Conservation (phyloP, 2,113 vertebrate genomes). For the Scortum barcoo region DNA sequence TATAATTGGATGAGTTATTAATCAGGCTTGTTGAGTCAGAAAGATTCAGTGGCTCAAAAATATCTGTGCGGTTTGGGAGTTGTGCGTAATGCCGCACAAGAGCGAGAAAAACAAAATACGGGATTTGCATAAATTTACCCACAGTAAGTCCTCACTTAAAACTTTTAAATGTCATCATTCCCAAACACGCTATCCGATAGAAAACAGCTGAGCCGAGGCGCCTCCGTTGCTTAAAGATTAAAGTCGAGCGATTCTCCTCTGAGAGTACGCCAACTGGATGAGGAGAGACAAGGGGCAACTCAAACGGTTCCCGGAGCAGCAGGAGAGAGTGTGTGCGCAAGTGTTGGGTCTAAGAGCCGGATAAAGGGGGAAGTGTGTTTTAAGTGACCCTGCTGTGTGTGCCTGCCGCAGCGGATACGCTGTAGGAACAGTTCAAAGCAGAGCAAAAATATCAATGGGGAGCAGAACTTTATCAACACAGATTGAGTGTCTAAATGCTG, state of each 20-base stretch:
- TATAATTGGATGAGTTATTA: conserved; percentile 55
- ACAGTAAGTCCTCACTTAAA: conserved; percentile 38
- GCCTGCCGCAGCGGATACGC: conserved; percentile 57
- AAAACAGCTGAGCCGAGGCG: conserved; percentile 61
- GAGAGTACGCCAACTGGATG: conserved; percentile 37
- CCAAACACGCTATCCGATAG: conserved; percentile 42
- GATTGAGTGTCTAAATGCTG: conserved; percentile 11
- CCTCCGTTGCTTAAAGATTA: conserved; percentile 52
- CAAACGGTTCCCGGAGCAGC: conserved; percentile 45
- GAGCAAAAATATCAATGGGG: conserved; percentile 31
- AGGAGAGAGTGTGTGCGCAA: conserved; percentile 41
- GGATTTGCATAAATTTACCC: conserved; percentile 53
- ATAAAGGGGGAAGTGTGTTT: conserved; percentile 59
- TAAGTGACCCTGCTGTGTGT: conserved; percentile 56
- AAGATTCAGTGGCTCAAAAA: conserved; percentile 35
- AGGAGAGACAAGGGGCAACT: conserved; percentile 44
- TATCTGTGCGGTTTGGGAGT: conserved; percentile 19
- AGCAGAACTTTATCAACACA: conserved; percentile 52
- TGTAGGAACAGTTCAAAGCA: conserved; percentile 60
- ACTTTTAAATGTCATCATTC: conserved; percentile 64
- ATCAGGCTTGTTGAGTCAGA: conserved; percentile 38
- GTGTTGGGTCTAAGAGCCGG: conserved; percentile 28
- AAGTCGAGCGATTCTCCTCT: conserved; percentile 46
- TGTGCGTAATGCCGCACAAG: conserved; percentile 1
- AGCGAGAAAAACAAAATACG: conserved; percentile 19